Evolutionary conservation across 2,797 vertebrate genomes (phyloP).

Genomic region (Eurystomus glaucurus): DNA sequence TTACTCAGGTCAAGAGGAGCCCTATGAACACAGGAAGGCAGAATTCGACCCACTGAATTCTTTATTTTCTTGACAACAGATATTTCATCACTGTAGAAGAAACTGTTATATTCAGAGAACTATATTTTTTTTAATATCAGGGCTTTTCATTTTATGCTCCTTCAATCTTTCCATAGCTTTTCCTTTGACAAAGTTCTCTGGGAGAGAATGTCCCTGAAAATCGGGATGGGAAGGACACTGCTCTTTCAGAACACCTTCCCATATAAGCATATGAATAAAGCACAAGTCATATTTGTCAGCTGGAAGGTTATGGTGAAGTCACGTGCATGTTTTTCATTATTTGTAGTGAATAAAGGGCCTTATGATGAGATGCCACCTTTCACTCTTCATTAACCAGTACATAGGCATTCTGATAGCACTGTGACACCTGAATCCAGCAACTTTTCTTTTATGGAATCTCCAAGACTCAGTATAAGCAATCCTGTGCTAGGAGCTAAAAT

Average conservation of each 20-base stretch:
- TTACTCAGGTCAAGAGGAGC: neutral
- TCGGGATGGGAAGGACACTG: neutral
- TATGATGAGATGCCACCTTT: constrained; percentile 5
- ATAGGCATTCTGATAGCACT: constrained; percentile 14
- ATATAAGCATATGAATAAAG: neutral
- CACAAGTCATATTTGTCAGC: neutral
- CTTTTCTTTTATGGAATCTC: neutral
- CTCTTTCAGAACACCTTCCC: neutral
- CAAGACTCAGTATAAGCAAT: constrained; percentile 3
- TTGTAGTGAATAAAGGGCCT: constrained; percentile 13
- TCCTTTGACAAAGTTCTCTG: neutral
- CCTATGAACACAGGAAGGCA: neutral
- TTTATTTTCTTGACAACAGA: neutral
- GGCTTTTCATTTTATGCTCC: neutral
- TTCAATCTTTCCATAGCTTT: neutral
- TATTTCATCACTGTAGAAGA: neutral
- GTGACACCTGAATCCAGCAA: constrained; percentile 24
- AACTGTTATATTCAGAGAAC: neutral
- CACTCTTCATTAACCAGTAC: constrained; percentile 1
- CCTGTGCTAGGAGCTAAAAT: neutral
- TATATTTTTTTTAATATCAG: neutral
- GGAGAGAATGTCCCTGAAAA: neutral
- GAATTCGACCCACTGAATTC: neutral
- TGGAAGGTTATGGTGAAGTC: constrained; percentile 12
- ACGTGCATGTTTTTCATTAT: neutral